A percentile compares a stretch with the other conserved stretches of the same genome.
Conservation (phyloP, 2,888 invertebrate species). For the Anoplius nigerrimus region DNA sequence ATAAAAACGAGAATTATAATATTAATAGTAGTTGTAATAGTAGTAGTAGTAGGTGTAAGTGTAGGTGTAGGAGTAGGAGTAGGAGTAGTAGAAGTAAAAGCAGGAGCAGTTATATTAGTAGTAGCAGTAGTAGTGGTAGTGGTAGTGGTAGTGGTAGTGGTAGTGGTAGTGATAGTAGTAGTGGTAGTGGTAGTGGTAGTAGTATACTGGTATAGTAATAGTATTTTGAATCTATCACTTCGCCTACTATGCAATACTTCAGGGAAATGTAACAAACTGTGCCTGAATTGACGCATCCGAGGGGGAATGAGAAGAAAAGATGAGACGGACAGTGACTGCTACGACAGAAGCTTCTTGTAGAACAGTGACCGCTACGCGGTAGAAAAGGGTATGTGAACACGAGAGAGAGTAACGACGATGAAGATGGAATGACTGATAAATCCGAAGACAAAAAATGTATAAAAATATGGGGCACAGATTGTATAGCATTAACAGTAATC, state of each 20-base stretch:
- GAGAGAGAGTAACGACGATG: neutral
- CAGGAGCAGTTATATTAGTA: conserved; percentile 29
- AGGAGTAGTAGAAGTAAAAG: conserved; percentile 45
- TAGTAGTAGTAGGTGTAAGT: too few species aligned
- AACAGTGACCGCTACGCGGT: neutral
- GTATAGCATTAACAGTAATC: conserved; percentile 70
- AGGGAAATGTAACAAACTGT: conserved; percentile 59
- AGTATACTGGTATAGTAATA: conserved; percentile 49
- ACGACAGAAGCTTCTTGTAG: conserved; percentile 10
- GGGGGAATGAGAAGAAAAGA: neutral
- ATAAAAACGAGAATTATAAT: conserved; percentile 39
- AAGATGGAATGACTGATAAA: conserved; percentile 8
- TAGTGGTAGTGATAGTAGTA: conserved; percentile 25
- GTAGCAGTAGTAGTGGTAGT: conserved; percentile 18
- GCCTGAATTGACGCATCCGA: conserved; percentile 33
- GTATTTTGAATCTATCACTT: conserved; percentile 63
- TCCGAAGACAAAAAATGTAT: conserved; percentile 54
- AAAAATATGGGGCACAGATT: conserved; percentile 66
- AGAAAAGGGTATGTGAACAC: conserved; percentile 18
- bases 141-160: conserved; percentile 31
- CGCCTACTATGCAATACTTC: conserved; percentile 55
- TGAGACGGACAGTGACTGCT: conserved; percentile 1
- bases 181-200: conserved; percentile 22
- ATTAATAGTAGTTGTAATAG: conserved; percentile 25
- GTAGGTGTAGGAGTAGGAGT: too few species aligned